These are phyloP conservation scores for Drosophila orena DNA, from an alignment of 1,140 invertebrate genomes.

Conservation along the genomic window DNA sequence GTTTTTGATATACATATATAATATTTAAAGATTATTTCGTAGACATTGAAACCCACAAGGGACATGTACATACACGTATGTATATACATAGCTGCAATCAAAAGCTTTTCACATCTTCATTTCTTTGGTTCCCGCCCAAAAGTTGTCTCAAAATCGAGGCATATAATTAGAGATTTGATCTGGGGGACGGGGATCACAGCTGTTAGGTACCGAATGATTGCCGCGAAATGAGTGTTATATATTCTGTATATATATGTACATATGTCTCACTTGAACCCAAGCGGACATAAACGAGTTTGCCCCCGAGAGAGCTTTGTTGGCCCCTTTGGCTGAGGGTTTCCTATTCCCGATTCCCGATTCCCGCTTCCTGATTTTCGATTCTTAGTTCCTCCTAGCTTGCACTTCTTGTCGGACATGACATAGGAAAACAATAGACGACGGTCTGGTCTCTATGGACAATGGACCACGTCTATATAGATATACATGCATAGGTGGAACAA, in stretches of 20 bases:
- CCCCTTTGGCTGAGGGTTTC: background rate
- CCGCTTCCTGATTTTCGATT: background rate
- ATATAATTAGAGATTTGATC: slow-evolving; percentile 26
- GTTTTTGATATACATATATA: too few relatives aligned
- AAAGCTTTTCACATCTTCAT: background rate
- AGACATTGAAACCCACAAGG: too few relatives aligned
- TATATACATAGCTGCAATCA: background rate
- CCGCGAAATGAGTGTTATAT: slow-evolving; percentile 24
- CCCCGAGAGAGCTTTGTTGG: slow-evolving; percentile 18
- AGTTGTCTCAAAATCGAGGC: slow-evolving; percentile 16
- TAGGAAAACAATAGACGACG: slow-evolving; percentile 39
- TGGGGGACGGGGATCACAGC: slow-evolving; percentile 18
- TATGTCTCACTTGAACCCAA: slow-evolving; percentile 17
- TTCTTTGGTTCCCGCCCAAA: slow-evolving; percentile 18
- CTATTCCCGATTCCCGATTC: background rate
- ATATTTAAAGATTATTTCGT: too few relatives aligned
- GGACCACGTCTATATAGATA: slow-evolving; percentile 8
- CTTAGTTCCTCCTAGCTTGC: background rate
- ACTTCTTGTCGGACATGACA: slow-evolving; percentile 46
- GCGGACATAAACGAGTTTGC: slow-evolving; percentile 30
- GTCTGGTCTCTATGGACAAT: background rate
- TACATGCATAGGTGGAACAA: slow-evolving; percentile 6
- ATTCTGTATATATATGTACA: background rate
- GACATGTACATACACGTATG: too few relatives aligned
- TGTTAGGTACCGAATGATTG: slow-evolving; percentile 31